Conservation (phyloP, 2,888 invertebrate genomes). For the Acanthosepion lycidas region DNA sequence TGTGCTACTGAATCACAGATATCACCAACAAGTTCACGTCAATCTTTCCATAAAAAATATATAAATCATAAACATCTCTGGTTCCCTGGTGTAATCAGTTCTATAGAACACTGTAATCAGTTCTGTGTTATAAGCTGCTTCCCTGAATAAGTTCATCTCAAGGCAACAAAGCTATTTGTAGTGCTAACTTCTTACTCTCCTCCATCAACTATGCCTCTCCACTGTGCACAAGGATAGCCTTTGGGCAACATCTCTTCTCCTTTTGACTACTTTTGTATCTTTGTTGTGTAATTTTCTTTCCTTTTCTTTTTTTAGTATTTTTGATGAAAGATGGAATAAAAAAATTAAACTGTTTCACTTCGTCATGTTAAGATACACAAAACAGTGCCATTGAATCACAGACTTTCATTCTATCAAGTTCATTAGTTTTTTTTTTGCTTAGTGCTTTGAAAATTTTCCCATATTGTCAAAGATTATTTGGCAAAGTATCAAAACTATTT, state of each 20-base stretch:
- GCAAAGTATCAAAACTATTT: background rate
- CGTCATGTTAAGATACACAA: background rate
- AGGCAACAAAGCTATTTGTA: constrained; percentile 33
- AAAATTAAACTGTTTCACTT: constrained; percentile 33
- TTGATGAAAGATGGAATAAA: background rate
- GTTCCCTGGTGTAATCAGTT: constrained; percentile 18
- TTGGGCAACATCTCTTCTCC: background rate
- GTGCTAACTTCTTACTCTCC: background rate
- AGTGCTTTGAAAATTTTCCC: background rate
- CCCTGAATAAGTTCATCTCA: constrained; percentile 8
- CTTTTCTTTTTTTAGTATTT: background rate
- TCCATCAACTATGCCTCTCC: background rate
- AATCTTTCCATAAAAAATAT: background rate
- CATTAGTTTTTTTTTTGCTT: background rate
- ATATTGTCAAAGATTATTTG: background rate
- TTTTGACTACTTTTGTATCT: background rate
- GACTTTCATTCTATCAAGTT: background rate
- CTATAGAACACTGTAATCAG: constrained; percentile 12
- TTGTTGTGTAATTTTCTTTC: background rate
- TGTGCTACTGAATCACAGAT: no score
- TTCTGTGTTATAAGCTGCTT: background rate
- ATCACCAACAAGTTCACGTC: background rate
- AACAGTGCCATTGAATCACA: no score
- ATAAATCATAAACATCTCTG: background rate
- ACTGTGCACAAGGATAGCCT: background rate